Evolutionary conservation across 1,140 invertebrate genomes (phyloP).

Genomic region (Drosophila kanapiae): DNA sequence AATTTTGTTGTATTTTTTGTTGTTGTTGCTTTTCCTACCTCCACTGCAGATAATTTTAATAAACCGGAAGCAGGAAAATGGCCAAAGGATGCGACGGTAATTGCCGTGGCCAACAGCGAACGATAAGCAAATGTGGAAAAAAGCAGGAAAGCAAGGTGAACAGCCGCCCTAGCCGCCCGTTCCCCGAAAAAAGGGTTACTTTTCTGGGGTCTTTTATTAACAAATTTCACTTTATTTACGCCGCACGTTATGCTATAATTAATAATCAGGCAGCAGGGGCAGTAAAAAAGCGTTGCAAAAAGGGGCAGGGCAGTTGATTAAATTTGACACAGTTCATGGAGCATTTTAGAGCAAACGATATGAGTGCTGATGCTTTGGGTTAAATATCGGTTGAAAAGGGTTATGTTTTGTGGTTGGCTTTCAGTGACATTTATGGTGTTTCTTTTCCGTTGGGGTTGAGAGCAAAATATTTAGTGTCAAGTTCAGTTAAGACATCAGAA

Average conservation of each 20-base stretch:
- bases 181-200: slow-evolving; percentile 53
- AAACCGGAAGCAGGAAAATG: slow-evolving; percentile 47
- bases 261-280: slow-evolving; percentile 55
- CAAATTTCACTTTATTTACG: slow-evolving; percentile 81
- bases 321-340: slow-evolving; percentile 74
- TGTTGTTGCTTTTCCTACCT: slow-evolving; percentile 25
- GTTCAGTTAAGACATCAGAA: neutral
- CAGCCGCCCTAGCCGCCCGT: neutral
- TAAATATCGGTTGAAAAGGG: slow-evolving; percentile 57
- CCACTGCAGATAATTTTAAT: slow-evolving; percentile 76
- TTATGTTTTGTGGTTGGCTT: slow-evolving; percentile 60
- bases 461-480: neutral
- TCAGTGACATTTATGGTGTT: slow-evolving; percentile 62
- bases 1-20: slow-evolving; percentile 53
- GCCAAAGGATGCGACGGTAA: slow-evolving; percentile 75
- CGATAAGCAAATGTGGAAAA: slow-evolving; percentile 60
- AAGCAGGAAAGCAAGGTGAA: slow-evolving; percentile 4
- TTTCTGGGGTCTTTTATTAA: slow-evolving; percentile 74
- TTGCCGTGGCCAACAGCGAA: slow-evolving; percentile 62
- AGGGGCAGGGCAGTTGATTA: slow-evolving; percentile 65
- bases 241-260: slow-evolving; percentile 79
- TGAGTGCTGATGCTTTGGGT: slow-evolving; percentile 22
- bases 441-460: slow-evolving; percentile 10
- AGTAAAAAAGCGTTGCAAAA: slow-evolving; percentile 39
- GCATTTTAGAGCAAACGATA: slow-evolving; percentile 11